A percentile compares a stretch with the other conserved stretches of the same genome.
phyloP scores from a whole-genome alignment of 2,113 vertebrate genomes.

The Corythoichthys intestinalis region DNA sequence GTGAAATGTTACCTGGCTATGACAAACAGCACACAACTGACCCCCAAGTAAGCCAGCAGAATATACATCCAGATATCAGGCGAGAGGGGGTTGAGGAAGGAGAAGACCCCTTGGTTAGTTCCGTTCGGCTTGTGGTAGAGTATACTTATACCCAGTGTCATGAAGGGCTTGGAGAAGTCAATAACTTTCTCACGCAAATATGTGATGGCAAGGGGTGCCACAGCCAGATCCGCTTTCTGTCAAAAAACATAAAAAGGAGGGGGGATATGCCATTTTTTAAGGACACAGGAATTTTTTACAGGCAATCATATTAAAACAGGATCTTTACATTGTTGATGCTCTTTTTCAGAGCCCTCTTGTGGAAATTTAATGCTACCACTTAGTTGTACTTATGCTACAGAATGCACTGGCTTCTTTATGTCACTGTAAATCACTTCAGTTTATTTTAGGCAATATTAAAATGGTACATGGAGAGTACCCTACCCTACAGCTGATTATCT shows the following conservation, averaged over 20 bases:
- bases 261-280: constrained; percentile 68
- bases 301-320: constrained; percentile 76
- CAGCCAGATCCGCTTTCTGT: constrained; percentile 99
- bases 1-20: constrained; percentile 99
- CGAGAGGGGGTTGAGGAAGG: constrained; percentile 99
- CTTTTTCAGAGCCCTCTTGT: constrained; percentile 54
- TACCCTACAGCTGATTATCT: too few relatives aligned
- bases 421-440: too few relatives aligned
- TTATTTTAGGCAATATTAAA: too few relatives aligned
- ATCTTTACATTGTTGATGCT: constrained; percentile 56
- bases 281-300: constrained; percentile 59
- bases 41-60: constrained; percentile 99
- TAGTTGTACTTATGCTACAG: constrained; percentile 9
- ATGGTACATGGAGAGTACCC: too few relatives aligned
- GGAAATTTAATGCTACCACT: constrained; percentile 51
- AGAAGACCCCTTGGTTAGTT: constrained; percentile 99
- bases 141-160: constrained; percentile 99
- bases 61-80: constrained; percentile 99
- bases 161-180: constrained; percentile 99
- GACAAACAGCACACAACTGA: constrained; percentile 99
- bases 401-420: too few relatives aligned
- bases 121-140: constrained; percentile 99
- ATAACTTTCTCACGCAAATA: constrained; percentile 98
- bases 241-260: constrained; percentile 74
- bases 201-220: constrained; percentile 96